Evolutionary conservation across 2,888 invertebrate species (phyloP).

Genomic region (Mycalesis mineus): DNA sequence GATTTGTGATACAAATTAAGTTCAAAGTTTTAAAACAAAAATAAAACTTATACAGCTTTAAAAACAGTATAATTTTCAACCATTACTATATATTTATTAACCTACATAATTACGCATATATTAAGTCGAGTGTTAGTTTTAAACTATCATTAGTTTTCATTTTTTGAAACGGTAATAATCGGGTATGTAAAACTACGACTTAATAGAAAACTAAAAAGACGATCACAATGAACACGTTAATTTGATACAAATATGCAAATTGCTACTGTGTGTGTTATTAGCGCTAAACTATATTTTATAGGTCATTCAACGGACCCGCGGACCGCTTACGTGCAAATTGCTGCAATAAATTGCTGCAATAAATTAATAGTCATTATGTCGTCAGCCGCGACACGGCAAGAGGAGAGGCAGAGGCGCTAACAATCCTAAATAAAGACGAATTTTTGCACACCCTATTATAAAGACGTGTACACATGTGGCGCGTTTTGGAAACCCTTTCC

Average conservation of each 20-base stretch:
- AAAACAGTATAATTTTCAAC: too few relatives aligned
- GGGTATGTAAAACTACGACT: background rate
- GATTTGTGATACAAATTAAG: too few relatives aligned
- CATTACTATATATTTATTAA: too few relatives aligned
- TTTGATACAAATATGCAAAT: slow-evolving; percentile 9
- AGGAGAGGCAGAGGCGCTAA: background rate
- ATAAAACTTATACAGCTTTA: too few relatives aligned
- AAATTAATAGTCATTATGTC: slow-evolving; percentile 11
- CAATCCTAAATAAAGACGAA: slow-evolving; percentile 23
- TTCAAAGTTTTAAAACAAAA: too few relatives aligned
- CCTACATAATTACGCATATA: too few relatives aligned
- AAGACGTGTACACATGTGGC: background rate
- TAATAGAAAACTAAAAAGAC: background rate
- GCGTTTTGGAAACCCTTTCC: too few relatives aligned
- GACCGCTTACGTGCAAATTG: slow-evolving; percentile 14
- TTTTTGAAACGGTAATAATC: too few relatives aligned
- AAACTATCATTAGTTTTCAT: too few relatives aligned
- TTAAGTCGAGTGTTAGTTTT: too few relatives aligned
- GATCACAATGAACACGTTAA: background rate
- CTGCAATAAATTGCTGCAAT: slow-evolving; percentile 14
- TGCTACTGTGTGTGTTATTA: slow-evolving; percentile 10
- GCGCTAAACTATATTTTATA: slow-evolving; percentile 10
- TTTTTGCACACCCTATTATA: slow-evolving; percentile 29
- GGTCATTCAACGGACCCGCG: slow-evolving; percentile 8
- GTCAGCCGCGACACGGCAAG: background rate